phyloP scores from a whole-genome alignment of 2,888 invertebrate species.

The Carabus problematicus region DNA sequence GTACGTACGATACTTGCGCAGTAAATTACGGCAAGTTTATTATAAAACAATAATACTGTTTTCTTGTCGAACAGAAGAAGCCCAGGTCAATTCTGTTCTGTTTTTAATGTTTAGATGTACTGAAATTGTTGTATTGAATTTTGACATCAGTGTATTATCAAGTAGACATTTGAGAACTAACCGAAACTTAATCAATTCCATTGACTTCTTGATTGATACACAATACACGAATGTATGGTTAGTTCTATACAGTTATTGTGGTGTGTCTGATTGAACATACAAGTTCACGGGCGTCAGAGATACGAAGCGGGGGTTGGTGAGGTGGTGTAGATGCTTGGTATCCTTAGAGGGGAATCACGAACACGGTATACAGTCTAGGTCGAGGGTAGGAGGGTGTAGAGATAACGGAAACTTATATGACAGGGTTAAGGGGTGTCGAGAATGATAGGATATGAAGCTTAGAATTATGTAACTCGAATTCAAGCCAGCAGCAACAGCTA shows the following conservation, averaged over 20 bases:
- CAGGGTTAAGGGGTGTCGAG: conserved; percentile 50
- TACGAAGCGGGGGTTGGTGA: background rate
- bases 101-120: too few species aligned
- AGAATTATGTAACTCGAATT: too few species aligned
- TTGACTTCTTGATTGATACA: too few species aligned
- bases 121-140: too few species aligned
- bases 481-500: background rate
- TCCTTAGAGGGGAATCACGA: background rate
- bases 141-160: too few species aligned
- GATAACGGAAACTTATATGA: conserved; percentile 62
- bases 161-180: too few species aligned
- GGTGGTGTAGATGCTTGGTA: background rate
- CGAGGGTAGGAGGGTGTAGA: conserved; percentile 47
- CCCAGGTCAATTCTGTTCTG: too few species aligned
- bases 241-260: conserved; percentile 13
- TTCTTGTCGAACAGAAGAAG: too few species aligned
- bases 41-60: too few species aligned
- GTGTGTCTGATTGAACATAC: conserved; percentile 4
- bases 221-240: background rate
- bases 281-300: background rate
- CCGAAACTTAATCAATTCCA: too few species aligned
- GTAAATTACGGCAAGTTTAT: too few species aligned
- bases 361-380: conserved; percentile 6
- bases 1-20: too few species aligned
- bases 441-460: conserved; percentile 38